Conservation (phyloP, 2,888 invertebrate genomes). For the Loripinus fragilis region DNA sequence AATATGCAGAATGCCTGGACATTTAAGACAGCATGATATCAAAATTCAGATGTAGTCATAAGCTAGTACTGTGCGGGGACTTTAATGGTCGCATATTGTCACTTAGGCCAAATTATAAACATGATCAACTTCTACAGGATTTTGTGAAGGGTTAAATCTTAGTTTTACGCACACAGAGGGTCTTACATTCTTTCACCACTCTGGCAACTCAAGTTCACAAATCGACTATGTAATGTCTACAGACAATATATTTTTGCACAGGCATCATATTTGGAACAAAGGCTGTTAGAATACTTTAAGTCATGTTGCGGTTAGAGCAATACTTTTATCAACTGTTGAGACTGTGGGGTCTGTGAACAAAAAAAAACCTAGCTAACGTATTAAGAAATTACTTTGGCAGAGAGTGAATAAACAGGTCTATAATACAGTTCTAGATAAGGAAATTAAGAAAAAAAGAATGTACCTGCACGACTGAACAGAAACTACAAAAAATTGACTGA, state of each 20-base stretch:
- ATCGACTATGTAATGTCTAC: neutral
- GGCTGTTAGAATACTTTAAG: too few species aligned
- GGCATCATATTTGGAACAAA: neutral
- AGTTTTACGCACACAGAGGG: neutral
- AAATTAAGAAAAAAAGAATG: too few species aligned
- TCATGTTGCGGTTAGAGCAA: too few species aligned
- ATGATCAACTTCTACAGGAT: neutral
- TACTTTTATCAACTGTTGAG: too few species aligned
- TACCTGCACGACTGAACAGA: too few species aligned
- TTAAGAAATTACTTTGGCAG: too few species aligned
- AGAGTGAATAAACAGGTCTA: too few species aligned
- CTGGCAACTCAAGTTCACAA: neutral
- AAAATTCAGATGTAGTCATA: neutral
- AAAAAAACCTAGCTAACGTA: too few species aligned
- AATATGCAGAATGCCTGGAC: neutral
- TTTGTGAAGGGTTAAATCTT: neutral
- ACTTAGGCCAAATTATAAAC: neutral
- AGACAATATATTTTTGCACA: neutral
- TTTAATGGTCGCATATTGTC: neutral
- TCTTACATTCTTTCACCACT: conserved; percentile 1
- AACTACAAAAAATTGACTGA: too few species aligned
- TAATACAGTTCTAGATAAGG: too few species aligned
- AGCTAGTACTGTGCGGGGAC: neutral
- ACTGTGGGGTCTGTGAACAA: too few species aligned
- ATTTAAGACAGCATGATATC: neutral